Evolutionary conservation across 92 coral and sea anemone species (phyloP).

Genomic region (Zoanthus gigantus): DNA sequence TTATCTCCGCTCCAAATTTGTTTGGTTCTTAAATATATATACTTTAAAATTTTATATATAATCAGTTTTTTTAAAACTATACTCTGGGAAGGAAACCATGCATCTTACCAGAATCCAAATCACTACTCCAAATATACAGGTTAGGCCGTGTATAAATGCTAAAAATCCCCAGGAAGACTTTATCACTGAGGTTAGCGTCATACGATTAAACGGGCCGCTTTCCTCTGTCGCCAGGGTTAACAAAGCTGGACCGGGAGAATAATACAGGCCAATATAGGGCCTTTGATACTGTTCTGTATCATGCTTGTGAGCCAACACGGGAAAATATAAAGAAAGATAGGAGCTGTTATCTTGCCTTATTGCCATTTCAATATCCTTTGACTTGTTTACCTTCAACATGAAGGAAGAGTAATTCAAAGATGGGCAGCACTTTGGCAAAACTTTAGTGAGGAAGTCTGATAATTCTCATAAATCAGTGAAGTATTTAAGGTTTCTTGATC

Average conservation of each 20-base stretch:
- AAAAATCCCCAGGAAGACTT: background rate
- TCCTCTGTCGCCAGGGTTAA: background rate
- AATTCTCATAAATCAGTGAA: background rate
- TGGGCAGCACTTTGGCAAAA: background rate
- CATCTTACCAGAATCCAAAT: slow-evolving; percentile 24
- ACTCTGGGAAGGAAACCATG: too few species aligned
- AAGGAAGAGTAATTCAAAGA: background rate
- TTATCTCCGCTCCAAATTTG: too few species aligned
- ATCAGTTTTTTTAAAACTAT: too few species aligned
- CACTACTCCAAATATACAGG: background rate
- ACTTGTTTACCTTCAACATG: background rate
- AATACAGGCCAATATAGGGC: slow-evolving; percentile 11
- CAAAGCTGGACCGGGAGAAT: slow-evolving; percentile 31
- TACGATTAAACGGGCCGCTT: background rate
- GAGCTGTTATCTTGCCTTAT: slow-evolving; percentile 23
- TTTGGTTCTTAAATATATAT: too few species aligned
- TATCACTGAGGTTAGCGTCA: background rate
- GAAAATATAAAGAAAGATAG: slow-evolving; percentile 23
- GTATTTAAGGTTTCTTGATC: too few species aligned
- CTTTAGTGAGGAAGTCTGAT: background rate
- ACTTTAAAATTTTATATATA: background rate
- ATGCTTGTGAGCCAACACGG: slow-evolving; percentile 7
- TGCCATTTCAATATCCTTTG: slow-evolving; percentile 15
- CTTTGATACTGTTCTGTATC: slow-evolving; percentile 17
- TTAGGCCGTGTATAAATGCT: background rate